A percentile compares a stretch with the other conserved stretches of the same genome.
Conservation (phyloP, 2,888 invertebrate species). For the Drosophila quinaria region DNA sequence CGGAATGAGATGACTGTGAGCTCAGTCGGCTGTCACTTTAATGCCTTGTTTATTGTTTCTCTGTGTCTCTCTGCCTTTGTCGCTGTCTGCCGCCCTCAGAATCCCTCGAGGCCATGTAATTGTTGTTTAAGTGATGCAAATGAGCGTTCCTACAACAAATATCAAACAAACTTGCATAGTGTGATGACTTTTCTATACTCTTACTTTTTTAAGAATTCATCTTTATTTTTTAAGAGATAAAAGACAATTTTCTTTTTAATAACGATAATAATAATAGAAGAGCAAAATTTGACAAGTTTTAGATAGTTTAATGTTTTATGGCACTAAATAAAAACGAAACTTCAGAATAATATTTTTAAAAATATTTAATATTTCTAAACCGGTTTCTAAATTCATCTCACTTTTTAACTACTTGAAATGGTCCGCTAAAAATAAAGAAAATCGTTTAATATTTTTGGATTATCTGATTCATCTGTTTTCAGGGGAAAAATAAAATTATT, state of each 20-base stretch:
- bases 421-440: neutral
- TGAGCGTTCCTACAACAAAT: constrained; percentile 58
- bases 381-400: too few relatives aligned
- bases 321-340: too few relatives aligned
- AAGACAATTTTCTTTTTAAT: neutral
- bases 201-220: neutral
- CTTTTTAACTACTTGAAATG: neutral
- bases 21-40: constrained; percentile 57
- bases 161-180: constrained; percentile 8
- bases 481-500: too few relatives aligned
- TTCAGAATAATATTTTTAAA: too few relatives aligned
- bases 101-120: constrained; percentile 64
- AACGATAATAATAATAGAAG: too few relatives aligned
- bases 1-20: constrained; percentile 8
- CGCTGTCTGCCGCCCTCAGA: constrained; percentile 13
- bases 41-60: constrained; percentile 64
- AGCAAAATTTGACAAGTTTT: too few relatives aligned
- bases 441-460: too few relatives aligned
- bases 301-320: too few relatives aligned
- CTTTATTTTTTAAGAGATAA: too few relatives aligned
- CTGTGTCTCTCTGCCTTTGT: constrained; percentile 5
- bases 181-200: neutral
- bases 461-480: too few relatives aligned
- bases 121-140: constrained; percentile 76
- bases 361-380: too few relatives aligned